Evolutionary conservation across 1,140 invertebrate species (phyloP).

Genomic region (Drosophila arizonae): DNA sequence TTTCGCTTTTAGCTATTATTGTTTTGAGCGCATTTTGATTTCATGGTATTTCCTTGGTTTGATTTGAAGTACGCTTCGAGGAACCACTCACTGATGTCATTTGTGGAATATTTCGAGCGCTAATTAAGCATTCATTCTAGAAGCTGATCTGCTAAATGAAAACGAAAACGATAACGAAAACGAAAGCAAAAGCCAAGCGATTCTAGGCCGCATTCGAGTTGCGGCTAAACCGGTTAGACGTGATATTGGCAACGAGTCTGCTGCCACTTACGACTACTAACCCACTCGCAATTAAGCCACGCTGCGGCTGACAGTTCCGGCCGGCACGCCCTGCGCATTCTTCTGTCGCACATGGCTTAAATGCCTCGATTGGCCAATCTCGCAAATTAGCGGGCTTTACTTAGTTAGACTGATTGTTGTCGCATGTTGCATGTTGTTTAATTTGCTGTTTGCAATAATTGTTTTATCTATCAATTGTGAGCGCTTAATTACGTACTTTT

Average conservation of each 20-base stretch:
- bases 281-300: constrained; percentile 37
- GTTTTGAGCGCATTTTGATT: not conserved
- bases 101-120: constrained; percentile 38
- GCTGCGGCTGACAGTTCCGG: constrained; percentile 23
- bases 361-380: constrained; percentile 24
- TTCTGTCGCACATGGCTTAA: not conserved
- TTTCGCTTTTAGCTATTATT: not conserved
- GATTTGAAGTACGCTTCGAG: constrained; percentile 14
- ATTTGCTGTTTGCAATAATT: constrained; percentile 75
- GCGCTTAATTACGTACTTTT: constrained; percentile 66
- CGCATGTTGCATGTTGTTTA: constrained; percentile 63
- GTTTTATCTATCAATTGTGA: constrained; percentile 72
- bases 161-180: constrained; percentile 68
- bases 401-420: constrained; percentile 65
- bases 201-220: constrained; percentile 46
- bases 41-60: constrained; percentile 16
- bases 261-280: constrained; percentile 48
- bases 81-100: constrained; percentile 42
- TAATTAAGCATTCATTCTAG: constrained; percentile 42
- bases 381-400: constrained; percentile 30
- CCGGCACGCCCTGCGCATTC: constrained; percentile 52
- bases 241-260: constrained; percentile 23
- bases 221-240: constrained; percentile 59
- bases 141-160: constrained; percentile 50
- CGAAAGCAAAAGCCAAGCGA: constrained; percentile 26